Conservation (phyloP, 2,113 vertebrate species). For the Alethe diademata region DNA sequence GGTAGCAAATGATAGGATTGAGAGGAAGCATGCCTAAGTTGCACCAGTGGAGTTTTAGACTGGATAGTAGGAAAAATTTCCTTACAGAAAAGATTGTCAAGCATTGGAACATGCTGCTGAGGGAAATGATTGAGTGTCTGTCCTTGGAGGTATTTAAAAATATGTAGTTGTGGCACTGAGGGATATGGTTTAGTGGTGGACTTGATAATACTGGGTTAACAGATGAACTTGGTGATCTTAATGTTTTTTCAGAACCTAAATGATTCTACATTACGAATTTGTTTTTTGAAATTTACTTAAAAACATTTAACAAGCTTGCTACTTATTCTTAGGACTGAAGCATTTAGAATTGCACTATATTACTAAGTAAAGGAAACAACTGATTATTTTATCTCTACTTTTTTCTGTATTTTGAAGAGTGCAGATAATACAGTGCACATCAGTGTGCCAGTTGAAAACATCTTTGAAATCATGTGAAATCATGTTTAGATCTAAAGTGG, state of each 20-base stretch:
- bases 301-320: not conserved
- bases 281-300: not conserved
- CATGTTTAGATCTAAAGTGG: not conserved
- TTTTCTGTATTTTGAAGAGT: not conserved
- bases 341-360: not conserved
- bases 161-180: rapidly evolving
- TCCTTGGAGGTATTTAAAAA: not conserved
- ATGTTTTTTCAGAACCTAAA: not conserved
- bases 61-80: not conserved
- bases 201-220: not conserved
- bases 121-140: not conserved
- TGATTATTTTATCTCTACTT: not conserved
- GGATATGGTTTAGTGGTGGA: not conserved
- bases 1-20: not conserved
- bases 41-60: not conserved
- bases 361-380: not conserved
- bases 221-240: not conserved
- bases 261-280: not conserved
- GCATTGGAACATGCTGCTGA: not conserved
- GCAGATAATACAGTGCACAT: not conserved
- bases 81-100: no score
- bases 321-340: not conserved
- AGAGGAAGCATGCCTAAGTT: not conserved
- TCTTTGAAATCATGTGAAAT: not conserved
- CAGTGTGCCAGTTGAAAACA: not conserved